These are phyloP conservation scores for Philopotamus ludificatus DNA, from an alignment of 1,140 invertebrate genomes.

Conservation along the genomic window DNA sequence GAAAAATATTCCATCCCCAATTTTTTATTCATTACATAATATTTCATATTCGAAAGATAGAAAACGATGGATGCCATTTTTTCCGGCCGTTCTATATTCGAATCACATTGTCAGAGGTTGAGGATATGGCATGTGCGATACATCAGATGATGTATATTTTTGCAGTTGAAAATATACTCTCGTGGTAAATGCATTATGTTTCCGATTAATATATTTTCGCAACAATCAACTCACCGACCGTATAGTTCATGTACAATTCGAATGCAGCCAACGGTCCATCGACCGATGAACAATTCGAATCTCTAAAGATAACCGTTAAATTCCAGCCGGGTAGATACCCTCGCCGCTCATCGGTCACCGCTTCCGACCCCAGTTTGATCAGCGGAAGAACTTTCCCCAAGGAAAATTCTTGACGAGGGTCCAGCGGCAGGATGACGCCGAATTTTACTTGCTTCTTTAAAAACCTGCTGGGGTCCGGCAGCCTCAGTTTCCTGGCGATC, in stretches of 20 bases:
- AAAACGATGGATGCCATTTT: too few relatives aligned
- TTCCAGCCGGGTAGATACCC: slow-evolving; percentile 66
- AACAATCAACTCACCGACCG: slow-evolving; percentile 60
- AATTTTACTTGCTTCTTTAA: slow-evolving; percentile 57
- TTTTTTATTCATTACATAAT: too few relatives aligned
- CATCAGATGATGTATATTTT: too few relatives aligned
- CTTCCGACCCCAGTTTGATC: slow-evolving; percentile 68
- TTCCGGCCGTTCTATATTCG: too few relatives aligned
- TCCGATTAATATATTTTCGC: too few relatives aligned
- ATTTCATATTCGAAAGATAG: too few relatives aligned
- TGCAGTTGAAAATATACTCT: too few relatives aligned
- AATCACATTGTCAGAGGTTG: too few relatives aligned
- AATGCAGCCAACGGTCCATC: slow-evolving; percentile 76
- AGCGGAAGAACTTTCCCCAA: slow-evolving; percentile 71
- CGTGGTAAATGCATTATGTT: too few relatives aligned
- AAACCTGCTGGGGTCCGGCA: slow-evolving; percentile 44
- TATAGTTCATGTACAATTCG: slow-evolving; percentile 70
- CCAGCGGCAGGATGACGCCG: slow-evolving; percentile 67
- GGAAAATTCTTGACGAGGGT: slow-evolving; percentile 64
- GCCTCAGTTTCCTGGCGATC: too few relatives aligned
- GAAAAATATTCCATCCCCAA: too few relatives aligned
- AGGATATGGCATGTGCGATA: too few relatives aligned
- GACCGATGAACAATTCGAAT: slow-evolving; percentile 78
- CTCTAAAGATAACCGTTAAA: slow-evolving; percentile 67
- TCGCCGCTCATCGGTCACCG: slow-evolving; percentile 56